A percentile compares a stretch with the other conserved stretches of the same genome.
Evolutionary conservation across 2,797 vertebrate species (phyloP).

Genomic region (Acrossocheilus wenchowensis): DNA sequence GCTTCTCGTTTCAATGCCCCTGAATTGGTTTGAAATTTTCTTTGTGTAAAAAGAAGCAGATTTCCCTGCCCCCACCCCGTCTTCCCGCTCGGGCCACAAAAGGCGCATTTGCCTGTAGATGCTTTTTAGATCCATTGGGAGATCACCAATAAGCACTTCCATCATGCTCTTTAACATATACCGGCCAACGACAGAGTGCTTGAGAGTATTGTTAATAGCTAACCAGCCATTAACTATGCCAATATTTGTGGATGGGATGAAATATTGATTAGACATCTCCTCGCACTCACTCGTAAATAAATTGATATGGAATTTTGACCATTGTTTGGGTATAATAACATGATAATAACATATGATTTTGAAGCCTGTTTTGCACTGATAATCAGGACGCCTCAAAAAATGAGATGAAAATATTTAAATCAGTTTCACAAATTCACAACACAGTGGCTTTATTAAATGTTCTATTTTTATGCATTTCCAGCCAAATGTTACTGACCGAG

Average conservation of each 20-base stretch:
- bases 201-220: slow-evolving; percentile 44
- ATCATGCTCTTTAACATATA: slow-evolving; percentile 47
- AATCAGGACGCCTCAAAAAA: neutral
- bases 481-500: slow-evolving; percentile 38
- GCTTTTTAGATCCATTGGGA: slow-evolving; percentile 48
- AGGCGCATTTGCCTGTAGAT: slow-evolving; percentile 59
- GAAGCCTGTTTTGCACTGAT: slow-evolving; percentile 1
- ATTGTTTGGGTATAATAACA: neutral
- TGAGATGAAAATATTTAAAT: neutral
- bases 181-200: slow-evolving; percentile 8
- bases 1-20: slow-evolving; percentile 74
- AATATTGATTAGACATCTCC: slow-evolving; percentile 44
- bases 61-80: slow-evolving; percentile 38
- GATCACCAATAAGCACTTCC: slow-evolving; percentile 52
- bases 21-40: slow-evolving; percentile 74
- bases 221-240: slow-evolving; percentile 29
- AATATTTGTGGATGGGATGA: slow-evolving; percentile 20
- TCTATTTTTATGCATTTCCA: neutral
- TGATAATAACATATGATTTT: neutral
- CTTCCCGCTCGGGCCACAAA: slow-evolving; percentile 60
- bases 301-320: slow-evolving; percentile 4
- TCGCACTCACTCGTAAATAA: neutral
- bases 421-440: neutral
- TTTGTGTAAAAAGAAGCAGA: slow-evolving; percentile 71
- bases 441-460: neutral